phyloP scores from a whole-genome alignment of 2,888 invertebrate genomes.

The Lycaena phlaeas region DNA sequence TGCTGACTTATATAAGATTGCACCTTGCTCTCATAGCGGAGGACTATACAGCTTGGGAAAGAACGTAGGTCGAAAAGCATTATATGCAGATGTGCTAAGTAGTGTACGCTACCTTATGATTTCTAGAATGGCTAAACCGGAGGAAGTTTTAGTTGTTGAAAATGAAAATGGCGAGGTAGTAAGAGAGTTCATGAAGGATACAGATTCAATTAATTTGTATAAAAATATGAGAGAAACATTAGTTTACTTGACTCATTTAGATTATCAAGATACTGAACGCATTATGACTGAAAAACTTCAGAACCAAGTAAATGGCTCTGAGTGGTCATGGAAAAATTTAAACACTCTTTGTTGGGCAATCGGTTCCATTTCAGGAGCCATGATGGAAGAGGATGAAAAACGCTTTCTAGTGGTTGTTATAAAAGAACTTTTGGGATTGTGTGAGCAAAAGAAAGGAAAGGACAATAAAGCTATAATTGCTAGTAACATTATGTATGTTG shows the following conservation, averaged over 20 bases:
- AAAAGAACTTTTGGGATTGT: slow-evolving; percentile 95
- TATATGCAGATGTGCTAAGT: slow-evolving; percentile 86
- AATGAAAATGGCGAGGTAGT: slow-evolving; percentile 99
- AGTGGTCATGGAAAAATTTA: slow-evolving; percentile 99
- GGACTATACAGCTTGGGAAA: slow-evolving; percentile 52
- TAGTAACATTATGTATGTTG: slow-evolving; percentile 99
- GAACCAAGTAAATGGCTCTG: slow-evolving; percentile 97
- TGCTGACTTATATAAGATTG: slow-evolving; percentile 92
- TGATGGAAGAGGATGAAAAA: slow-evolving; percentile 99
- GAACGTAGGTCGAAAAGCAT: slow-evolving; percentile 75
- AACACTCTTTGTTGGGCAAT: slow-evolving; percentile 99
- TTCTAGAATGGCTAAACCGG: slow-evolving; percentile 99
- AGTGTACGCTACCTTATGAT: slow-evolving; percentile 98
- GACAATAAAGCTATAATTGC: slow-evolving; percentile 99
- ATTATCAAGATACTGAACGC: slow-evolving; percentile 96
- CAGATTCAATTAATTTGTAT: slow-evolving; percentile 98
- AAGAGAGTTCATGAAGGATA: slow-evolving; percentile 99
- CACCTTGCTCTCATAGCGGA: slow-evolving; percentile 76
- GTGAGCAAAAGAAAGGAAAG: slow-evolving; percentile 98
- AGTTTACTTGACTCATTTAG: slow-evolving; percentile 98
- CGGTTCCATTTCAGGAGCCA: slow-evolving; percentile 98
- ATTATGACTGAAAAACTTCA: slow-evolving; percentile 99
- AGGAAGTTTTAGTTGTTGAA: slow-evolving; percentile 99
- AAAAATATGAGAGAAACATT: slow-evolving; percentile 99
- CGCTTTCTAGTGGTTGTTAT: slow-evolving; percentile 99